Evolutionary conservation across 2,888 invertebrate species (phyloP).

Genomic region (Notodonta ziczac): DNA sequence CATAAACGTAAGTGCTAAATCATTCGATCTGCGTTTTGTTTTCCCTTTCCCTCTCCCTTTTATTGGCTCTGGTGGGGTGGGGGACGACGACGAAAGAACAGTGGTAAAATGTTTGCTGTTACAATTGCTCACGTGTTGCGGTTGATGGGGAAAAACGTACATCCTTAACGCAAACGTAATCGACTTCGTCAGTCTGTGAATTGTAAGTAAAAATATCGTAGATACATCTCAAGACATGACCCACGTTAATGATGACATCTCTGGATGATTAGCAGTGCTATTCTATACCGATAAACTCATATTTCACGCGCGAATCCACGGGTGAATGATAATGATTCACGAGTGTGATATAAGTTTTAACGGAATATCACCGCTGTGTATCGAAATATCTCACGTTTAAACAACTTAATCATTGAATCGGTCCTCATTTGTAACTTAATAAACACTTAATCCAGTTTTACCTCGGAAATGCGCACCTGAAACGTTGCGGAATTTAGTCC

Average conservation of each 20-base stretch:
- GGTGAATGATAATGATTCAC: too few species aligned
- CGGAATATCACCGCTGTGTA: too few species aligned
- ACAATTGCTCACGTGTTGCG: constrained; percentile 11
- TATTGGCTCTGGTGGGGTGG: constrained; percentile 27
- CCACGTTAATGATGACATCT: too few species aligned
- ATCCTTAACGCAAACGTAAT: too few species aligned
- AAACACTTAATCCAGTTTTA: not conserved
- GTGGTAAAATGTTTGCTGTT: constrained; percentile 17
- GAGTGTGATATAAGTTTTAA: too few species aligned
- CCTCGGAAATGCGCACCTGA: not conserved
- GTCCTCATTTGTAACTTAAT: not conserved
- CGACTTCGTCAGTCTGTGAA: too few species aligned
- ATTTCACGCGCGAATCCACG: too few species aligned
- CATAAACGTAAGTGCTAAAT: constrained; percentile 46
- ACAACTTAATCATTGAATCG: not conserved
- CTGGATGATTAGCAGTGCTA: not conserved
- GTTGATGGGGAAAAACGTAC: not conserved
- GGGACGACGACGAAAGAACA: constrained; percentile 17
- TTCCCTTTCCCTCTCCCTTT: constrained; percentile 26
- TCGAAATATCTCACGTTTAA: not conserved
- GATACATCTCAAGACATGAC: too few species aligned
- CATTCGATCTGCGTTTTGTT: constrained; percentile 46
- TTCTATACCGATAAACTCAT: too few species aligned
- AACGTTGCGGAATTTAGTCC: not conserved
- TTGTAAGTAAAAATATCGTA: not conserved